Evolutionary conservation across 2,797 vertebrate species (phyloP).

Genomic region (Helostoma temminkii): DNA sequence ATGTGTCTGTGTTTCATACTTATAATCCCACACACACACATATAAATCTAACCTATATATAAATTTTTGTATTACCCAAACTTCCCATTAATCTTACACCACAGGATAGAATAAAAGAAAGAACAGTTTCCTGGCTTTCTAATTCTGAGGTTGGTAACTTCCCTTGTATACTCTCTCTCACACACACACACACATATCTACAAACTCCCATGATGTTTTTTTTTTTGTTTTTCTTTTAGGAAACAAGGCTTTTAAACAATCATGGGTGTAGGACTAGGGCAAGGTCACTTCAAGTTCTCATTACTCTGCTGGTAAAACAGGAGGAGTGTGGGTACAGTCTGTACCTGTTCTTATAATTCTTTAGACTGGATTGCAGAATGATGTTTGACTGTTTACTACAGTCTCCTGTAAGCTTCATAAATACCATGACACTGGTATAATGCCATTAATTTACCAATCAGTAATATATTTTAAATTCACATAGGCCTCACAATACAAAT

Average conservation of each 20-base stretch:
- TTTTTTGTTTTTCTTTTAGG: conserved; percentile 42
- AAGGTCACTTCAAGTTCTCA: conserved; percentile 51
- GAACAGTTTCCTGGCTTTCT: conserved; percentile 75
- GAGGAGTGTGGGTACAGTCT: conserved; percentile 23
- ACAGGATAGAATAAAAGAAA: conserved; percentile 66
- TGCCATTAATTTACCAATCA: not conserved
- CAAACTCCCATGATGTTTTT: conserved; percentile 18
- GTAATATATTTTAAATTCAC: not conserved
- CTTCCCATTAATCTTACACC: conserved; percentile 53
- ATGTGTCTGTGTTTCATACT: conserved; percentile 45
- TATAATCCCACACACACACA: conserved; percentile 4
- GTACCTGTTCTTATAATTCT: not conserved
- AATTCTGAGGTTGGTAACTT: conserved; percentile 60
- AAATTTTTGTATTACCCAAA: conserved; percentile 30
- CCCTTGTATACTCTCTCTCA: conserved; percentile 43
- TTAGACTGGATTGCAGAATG: not conserved
- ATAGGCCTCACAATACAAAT: not conserved
- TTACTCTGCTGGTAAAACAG: conserved; percentile 51
- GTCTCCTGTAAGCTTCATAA: not conserved
- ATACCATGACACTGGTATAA: not conserved
- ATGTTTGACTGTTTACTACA: not conserved
- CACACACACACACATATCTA: conserved; percentile 34
- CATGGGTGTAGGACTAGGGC: conserved; percentile 43
- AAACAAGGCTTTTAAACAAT: conserved; percentile 62
- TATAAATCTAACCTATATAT: not conserved